phyloP scores from a whole-genome alignment of 1,140 invertebrate species.

The Eulimnadia texana region DNA sequence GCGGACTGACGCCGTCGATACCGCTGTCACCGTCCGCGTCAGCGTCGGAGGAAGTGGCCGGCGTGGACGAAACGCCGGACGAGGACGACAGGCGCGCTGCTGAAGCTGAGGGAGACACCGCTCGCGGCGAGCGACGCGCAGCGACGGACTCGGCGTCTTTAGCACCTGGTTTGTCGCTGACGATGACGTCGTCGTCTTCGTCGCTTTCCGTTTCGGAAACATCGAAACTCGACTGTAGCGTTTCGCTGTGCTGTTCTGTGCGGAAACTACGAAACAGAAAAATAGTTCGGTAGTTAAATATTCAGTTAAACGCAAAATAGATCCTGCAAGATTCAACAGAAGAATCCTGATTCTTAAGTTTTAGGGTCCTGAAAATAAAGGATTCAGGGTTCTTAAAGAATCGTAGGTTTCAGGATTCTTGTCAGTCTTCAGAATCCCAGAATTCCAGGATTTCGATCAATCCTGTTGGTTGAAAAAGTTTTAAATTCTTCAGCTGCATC shows the following conservation, averaged over 20 bases:
- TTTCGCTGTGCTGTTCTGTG: neutral
- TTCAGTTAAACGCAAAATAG: neutral
- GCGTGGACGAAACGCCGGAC: conserved; percentile 2
- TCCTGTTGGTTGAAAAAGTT: no score
- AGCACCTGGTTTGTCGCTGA: conserved; percentile 17
- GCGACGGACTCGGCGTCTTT: conserved; percentile 17
- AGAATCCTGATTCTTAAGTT: no score
- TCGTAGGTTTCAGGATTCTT: no score
- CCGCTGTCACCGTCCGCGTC: conserved; percentile 9
- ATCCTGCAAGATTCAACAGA: no score
- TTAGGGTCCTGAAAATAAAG: no score
- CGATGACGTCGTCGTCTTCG: conserved; percentile 24
- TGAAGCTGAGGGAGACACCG: conserved; percentile 15
- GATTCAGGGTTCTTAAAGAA: no score
- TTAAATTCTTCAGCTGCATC: no score
- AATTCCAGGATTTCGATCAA: no score
- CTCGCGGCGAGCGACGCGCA: conserved; percentile 15
- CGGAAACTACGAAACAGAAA: neutral
- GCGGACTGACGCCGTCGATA: conserved; percentile 11
- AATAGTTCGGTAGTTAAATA: neutral
- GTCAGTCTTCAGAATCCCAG: no score
- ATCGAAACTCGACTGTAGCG: neutral
- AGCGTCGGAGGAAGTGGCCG: conserved; percentile 5
- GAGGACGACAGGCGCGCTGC: conserved; percentile 14
- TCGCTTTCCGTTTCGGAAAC: conserved; percentile 27